Percentiles rank a stretch among this genome's conserved stretches.
phyloP scores from a whole-genome alignment of 2,888 invertebrate species.

The Xestia c-nigrum region DNA sequence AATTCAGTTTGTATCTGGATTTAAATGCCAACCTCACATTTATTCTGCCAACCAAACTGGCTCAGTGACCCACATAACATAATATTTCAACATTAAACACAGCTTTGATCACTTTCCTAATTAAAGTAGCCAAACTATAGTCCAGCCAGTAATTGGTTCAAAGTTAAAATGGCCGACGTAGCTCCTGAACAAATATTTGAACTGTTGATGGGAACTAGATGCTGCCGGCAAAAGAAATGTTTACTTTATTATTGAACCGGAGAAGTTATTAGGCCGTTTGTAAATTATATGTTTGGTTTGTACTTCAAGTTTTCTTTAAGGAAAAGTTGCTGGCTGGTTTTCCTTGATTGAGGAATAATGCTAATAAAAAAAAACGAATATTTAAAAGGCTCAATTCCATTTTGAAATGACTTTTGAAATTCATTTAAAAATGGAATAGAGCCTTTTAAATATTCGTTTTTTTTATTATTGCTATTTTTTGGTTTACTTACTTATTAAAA shows the following conservation, averaged over 20 bases:
- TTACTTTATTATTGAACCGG: slow-evolving; percentile 51
- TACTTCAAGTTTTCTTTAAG: slow-evolving; percentile 11
- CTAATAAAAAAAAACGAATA: no score
- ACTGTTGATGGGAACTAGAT: slow-evolving; percentile 77
- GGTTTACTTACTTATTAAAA: background rate
- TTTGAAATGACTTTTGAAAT: background rate
- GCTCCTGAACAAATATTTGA: slow-evolving; percentile 76
- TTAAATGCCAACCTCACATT: slow-evolving; percentile 2
- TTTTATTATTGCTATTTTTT: background rate
- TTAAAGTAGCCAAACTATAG: slow-evolving; percentile 67
- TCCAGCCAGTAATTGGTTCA: slow-evolving; percentile 63
- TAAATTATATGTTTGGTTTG: slow-evolving; percentile 30
- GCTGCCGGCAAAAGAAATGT: slow-evolving; percentile 68
- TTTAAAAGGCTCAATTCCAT: no score
- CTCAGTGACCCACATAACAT: slow-evolving; percentile 36
- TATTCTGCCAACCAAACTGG: slow-evolving; percentile 4
- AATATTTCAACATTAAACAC: slow-evolving; percentile 52
- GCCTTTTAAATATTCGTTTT: background rate
- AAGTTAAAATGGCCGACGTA: slow-evolving; percentile 68
- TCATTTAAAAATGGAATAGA: background rate
- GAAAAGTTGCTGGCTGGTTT: slow-evolving; percentile 12
- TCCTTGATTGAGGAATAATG: background rate
- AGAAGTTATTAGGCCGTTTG: slow-evolving; percentile 40
- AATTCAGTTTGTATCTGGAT: no score
- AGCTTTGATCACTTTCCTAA: slow-evolving; percentile 65